These are phyloP conservation scores for Syngnathus scovelli DNA, from an alignment of 2,113 vertebrate genomes.

Conservation along the genomic window DNA sequence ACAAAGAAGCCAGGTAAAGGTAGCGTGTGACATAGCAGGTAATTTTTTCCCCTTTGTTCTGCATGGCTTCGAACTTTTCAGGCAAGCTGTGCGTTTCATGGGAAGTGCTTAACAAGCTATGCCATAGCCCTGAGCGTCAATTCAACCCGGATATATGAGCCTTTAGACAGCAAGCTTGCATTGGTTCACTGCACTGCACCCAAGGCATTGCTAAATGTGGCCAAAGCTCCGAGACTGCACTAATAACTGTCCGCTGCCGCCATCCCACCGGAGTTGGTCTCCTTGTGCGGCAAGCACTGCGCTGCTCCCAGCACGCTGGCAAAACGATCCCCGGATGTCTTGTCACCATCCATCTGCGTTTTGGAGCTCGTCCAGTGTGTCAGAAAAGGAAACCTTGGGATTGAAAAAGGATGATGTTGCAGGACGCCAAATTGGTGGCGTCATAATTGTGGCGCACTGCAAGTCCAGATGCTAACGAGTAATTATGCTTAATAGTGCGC, in stretches of 20 bases:
- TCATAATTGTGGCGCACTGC: neutral
- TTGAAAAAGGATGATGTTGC: neutral
- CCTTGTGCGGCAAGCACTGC: neutral
- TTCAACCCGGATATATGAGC: slow-evolving; percentile 3
- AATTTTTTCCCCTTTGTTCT: neutral
- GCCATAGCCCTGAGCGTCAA: slow-evolving; percentile 7
- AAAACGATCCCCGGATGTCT: neutral
- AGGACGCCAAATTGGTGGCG: neutral
- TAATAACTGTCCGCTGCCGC: neutral
- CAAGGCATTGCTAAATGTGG: slow-evolving; percentile 14
- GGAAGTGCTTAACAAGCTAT: neutral
- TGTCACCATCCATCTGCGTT: neutral
- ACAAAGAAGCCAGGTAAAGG: neutral
- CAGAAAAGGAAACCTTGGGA: neutral
- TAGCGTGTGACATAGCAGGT: neutral
- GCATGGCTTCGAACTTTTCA: neutral
- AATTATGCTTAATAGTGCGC: slow-evolving; percentile 9
- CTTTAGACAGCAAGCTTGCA: slow-evolving; percentile 26
- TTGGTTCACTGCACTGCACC: slow-evolving; percentile 18
- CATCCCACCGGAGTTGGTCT: neutral
- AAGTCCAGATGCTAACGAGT: neutral
- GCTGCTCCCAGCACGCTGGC: neutral
- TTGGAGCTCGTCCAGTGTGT: neutral
- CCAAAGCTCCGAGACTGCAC: neutral
- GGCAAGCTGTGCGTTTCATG: neutral